These are phyloP conservation scores for Pseudorhombus dupliciocellatus DNA, from an alignment of 2,113 vertebrate species.

Conservation along the genomic window DNA sequence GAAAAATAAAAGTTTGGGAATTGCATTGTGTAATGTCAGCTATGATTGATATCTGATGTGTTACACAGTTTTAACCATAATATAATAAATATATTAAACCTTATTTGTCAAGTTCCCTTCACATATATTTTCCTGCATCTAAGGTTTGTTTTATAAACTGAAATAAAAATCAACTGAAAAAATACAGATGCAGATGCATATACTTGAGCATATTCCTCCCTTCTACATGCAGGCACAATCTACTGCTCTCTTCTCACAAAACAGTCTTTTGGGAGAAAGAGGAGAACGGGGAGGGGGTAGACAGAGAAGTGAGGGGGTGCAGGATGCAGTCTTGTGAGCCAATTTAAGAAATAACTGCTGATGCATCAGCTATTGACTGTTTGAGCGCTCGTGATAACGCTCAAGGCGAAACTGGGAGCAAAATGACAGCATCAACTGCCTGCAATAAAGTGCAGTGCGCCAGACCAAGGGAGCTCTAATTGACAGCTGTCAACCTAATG, in stretches of 20 bases:
- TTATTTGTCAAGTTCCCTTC: not conserved
- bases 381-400: conserved; percentile 90
- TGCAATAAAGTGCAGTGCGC: conserved; percentile 95
- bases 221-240: conserved; percentile 81
- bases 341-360: conserved; percentile 98
- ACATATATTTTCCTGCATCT: not conserved
- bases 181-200: not conserved
- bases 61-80: not conserved
- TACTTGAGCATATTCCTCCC: not conserved
- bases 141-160: not conserved
- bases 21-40: not conserved
- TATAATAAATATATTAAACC: not conserved
- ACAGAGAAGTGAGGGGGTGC: conserved; percentile 62
- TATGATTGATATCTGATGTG: not conserved
- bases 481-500: conserved; percentile 98
- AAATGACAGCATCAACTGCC: conserved; percentile 97
- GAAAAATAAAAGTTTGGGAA: not conserved
- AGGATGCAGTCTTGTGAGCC: conserved; percentile 93
- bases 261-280: conserved; percentile 86
- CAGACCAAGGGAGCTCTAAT: conserved; percentile 94
- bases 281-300: conserved; percentile 54
- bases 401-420: conserved; percentile 96
- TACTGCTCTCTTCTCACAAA: conserved; percentile 87
- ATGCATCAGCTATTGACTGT: conserved; percentile 98
- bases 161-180: not conserved